phyloP scores from a whole-genome alignment of 1,140 invertebrate species.

The Drosophila leontia region DNA sequence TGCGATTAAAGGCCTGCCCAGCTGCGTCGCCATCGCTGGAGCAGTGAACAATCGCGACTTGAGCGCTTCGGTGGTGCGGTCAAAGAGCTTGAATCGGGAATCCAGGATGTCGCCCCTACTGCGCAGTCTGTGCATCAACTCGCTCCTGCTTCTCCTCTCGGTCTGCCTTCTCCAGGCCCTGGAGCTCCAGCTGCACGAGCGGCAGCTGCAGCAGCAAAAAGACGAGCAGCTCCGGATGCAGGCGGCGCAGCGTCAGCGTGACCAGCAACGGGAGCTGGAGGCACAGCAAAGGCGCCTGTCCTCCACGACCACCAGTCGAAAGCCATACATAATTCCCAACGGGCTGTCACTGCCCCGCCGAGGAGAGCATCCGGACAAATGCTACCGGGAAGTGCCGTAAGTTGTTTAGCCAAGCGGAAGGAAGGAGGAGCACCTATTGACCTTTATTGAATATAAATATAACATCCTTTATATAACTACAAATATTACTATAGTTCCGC shows the following conservation, averaged over 20 bases:
- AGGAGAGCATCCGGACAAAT: slow-evolving; percentile 69
- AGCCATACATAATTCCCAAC: slow-evolving; percentile 63
- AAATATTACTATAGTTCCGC: not conserved
- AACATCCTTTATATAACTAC: not conserved
- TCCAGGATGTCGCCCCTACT: slow-evolving; percentile 52
- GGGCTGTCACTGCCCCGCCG: slow-evolving; percentile 72
- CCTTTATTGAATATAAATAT: no score
- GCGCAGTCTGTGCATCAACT: slow-evolving; percentile 42
- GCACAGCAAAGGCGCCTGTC: slow-evolving; percentile 51
- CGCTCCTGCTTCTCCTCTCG: slow-evolving; percentile 51
- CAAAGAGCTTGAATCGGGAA: slow-evolving; percentile 11
- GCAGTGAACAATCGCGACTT: slow-evolving; percentile 63
- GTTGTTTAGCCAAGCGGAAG: slow-evolving; percentile 21
- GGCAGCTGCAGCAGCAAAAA: slow-evolving; percentile 60
- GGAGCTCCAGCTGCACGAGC: slow-evolving; percentile 64
- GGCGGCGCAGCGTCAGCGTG: slow-evolving; percentile 47
- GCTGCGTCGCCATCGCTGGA: slow-evolving; percentile 22
- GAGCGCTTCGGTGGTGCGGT: slow-evolving; percentile 34
- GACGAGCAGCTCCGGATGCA: slow-evolving; percentile 60
- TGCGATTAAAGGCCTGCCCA: slow-evolving; percentile 34
- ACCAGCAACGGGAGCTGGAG: slow-evolving; percentile 60
- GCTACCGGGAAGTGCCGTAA: slow-evolving; percentile 82
- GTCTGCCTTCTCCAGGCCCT: slow-evolving; percentile 60
- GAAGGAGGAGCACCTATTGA: not conserved
- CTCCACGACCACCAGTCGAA: slow-evolving; percentile 67